Percentiles rank a stretch among this genome's conserved stretches.
Conservation (phyloP, 2,888 invertebrate species). For the Steinernema scapterisci region DNA sequence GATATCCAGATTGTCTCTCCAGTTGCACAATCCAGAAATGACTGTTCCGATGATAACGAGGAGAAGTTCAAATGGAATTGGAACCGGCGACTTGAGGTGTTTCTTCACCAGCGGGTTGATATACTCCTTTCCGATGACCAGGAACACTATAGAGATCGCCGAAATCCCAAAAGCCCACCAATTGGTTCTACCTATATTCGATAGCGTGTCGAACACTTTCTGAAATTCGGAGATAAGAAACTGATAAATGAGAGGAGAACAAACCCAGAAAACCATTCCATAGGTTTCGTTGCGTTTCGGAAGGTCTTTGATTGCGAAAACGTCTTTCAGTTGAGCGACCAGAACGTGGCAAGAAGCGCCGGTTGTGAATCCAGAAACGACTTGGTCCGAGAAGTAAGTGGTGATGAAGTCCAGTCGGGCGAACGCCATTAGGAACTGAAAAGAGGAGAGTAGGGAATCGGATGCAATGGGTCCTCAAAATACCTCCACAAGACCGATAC, state of each 20-base stretch:
- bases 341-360: constrained; percentile 72
- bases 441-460: not conserved
- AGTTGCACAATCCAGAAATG: constrained; percentile 65
- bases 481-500: constrained; percentile 80
- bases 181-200: constrained; percentile 74
- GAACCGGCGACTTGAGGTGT: constrained; percentile 60
- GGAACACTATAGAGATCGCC: constrained; percentile 57
- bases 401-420: constrained; percentile 72
- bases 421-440: constrained; percentile 74
- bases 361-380: constrained; percentile 71
- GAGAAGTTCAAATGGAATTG: constrained; percentile 69
- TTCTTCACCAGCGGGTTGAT: constrained; percentile 70
- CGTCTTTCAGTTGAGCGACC: constrained; percentile 70
- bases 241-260: not conserved
- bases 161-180: constrained; percentile 74
- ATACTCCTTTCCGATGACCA: constrained; percentile 69
- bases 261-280: constrained; percentile 1
- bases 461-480: constrained; percentile 35
- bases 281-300: not conserved
- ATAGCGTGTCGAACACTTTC: constrained; percentile 71
- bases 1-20: constrained; percentile 66
- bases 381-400: constrained; percentile 66
- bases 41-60: constrained; percentile 68
- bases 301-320: constrained; percentile 67
- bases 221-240: constrained; percentile 64